phyloP scores from a whole-genome alignment of 2,888 invertebrate genomes.

The Pocota personata region DNA sequence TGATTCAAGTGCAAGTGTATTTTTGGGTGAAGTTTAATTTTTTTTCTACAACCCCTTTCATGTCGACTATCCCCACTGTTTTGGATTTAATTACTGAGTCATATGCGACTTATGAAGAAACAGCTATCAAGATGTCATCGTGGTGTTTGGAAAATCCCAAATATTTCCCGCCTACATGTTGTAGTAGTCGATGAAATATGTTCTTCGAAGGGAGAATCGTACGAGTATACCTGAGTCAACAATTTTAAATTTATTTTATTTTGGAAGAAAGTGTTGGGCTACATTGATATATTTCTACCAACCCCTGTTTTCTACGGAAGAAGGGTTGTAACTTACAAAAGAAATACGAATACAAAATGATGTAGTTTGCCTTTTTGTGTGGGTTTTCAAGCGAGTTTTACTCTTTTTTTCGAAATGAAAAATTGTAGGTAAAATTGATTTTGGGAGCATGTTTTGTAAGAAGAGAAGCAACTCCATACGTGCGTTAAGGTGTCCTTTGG shows the following conservation, averaged over 20 bases:
- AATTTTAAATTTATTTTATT: conserved; percentile 55
- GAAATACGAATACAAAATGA: conserved; percentile 15
- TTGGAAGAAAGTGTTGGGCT: not conserved
- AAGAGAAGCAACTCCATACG: conserved; percentile 4
- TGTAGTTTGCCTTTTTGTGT: conserved; percentile 23
- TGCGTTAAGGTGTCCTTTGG: conserved; percentile 60
- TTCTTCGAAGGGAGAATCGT: conserved; percentile 1
- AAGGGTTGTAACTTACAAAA: conserved; percentile 26
- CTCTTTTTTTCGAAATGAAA: conserved; percentile 49
- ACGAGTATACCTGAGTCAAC: conserved; percentile 66
- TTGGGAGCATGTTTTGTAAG: conserved; percentile 53
- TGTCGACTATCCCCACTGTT: conserved; percentile 1
- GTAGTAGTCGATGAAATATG: conserved; percentile 45
- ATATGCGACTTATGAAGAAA: conserved; percentile 37
- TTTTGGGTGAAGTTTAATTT: too few relatives aligned
- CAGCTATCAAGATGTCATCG: conserved; percentile 40
- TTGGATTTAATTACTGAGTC: conserved; percentile 64
- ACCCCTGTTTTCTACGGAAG: not conserved
- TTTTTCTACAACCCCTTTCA: conserved; percentile 2
- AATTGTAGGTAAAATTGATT: conserved; percentile 66
- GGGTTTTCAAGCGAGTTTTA: conserved; percentile 3
- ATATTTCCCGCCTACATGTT: conserved; percentile 48
- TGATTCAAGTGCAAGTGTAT: conserved; percentile 58
- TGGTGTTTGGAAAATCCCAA: conserved; percentile 53
- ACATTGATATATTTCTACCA: conserved; percentile 2